phyloP scores from a whole-genome alignment of 2,797 vertebrate species.

The Cryptoprocta ferox region DNA sequence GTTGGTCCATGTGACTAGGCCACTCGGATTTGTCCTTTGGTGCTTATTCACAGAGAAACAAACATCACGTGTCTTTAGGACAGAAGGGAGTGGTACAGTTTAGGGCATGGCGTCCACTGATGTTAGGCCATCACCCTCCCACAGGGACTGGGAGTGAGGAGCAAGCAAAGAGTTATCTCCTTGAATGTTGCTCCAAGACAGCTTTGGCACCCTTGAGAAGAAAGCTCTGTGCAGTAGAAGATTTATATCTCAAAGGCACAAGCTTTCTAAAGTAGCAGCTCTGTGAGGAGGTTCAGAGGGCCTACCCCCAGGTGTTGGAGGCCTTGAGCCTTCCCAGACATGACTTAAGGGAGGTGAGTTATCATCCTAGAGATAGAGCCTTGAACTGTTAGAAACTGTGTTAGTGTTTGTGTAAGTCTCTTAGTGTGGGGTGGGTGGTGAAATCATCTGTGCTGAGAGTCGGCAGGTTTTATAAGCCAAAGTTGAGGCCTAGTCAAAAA shows the following conservation, averaged over 20 bases:
- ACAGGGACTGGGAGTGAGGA: neutral
- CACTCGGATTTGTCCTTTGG: neutral
- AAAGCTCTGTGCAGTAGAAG: neutral
- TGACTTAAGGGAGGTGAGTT: neutral
- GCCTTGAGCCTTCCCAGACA: neutral
- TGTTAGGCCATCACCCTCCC: too few relatives aligned
- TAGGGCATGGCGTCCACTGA: neutral
- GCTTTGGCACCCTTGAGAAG: neutral
- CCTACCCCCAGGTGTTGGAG: too few relatives aligned
- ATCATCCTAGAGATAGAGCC: neutral
- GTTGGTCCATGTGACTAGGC: neutral
- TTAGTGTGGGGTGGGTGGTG: fast-evolving
- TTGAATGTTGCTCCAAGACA: neutral
- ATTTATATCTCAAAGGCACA: neutral
- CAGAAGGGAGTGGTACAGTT: too few relatives aligned
- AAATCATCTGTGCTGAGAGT: neutral
- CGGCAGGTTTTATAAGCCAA: too few relatives aligned
- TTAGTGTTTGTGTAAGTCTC: neutral
- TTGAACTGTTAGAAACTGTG: neutral
- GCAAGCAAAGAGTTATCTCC: neutral
- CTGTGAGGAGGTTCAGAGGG: neutral
- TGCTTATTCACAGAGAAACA: neutral
- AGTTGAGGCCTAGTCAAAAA: neutral
- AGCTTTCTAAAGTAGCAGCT: neutral
- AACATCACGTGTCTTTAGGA: neutral